Percentiles rank a stretch among this genome's conserved stretches.
Evolutionary conservation across 1,140 invertebrate species (phyloP).

Genomic region (Rhynchophorus ferrugineus): DNA sequence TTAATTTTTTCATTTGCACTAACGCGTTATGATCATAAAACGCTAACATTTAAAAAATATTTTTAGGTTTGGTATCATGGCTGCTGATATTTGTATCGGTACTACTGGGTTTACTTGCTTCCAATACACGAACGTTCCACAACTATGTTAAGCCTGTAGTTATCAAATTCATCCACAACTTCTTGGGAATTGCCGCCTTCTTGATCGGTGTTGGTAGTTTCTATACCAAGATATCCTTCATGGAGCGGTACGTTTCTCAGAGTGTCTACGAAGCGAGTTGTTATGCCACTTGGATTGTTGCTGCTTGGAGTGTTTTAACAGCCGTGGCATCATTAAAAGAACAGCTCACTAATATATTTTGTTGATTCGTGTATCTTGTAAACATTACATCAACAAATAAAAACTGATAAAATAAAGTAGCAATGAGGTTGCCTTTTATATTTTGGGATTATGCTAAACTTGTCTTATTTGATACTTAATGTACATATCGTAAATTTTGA

Average conservation of each 20-base stretch:
- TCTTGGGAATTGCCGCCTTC: conserved; percentile 15
- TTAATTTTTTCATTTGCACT: too few relatives aligned
- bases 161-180: conserved; percentile 19
- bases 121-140: conserved; percentile 11
- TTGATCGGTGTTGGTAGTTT: too few relatives aligned
- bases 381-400: background rate
- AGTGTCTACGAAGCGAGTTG: too few relatives aligned
- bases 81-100: conserved; percentile 13
- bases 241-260: too few relatives aligned
- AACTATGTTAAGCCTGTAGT: conserved; percentile 11
- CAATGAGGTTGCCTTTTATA: background rate
- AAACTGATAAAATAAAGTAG: background rate
- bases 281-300: too few relatives aligned
- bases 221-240: too few relatives aligned
- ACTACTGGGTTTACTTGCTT: conserved; percentile 12
- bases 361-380: background rate
- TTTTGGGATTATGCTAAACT: background rate
- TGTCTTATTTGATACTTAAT: background rate
- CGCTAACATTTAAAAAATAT: too few relatives aligned
- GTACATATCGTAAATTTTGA: background rate
- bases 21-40: too few relatives aligned
- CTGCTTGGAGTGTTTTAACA: too few relatives aligned
- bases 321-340: too few relatives aligned
- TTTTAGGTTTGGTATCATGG: conserved; percentile 20
- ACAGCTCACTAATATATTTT: background rate